phyloP scores from a whole-genome alignment of 2,797 vertebrate species.

The Spinibarbus caldwelli region DNA sequence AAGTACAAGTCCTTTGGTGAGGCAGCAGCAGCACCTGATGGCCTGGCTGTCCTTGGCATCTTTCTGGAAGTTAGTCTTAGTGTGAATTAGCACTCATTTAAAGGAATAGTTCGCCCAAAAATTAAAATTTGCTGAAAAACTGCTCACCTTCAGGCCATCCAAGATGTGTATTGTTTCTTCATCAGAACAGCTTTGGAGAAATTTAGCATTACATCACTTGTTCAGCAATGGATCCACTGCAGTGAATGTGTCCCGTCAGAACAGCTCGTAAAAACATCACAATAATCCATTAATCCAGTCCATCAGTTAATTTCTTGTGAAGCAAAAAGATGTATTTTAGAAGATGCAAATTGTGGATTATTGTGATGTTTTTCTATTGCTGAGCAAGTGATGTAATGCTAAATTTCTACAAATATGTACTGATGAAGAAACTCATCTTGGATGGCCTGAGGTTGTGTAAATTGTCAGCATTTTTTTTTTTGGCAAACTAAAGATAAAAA shows the following conservation, averaged over 20 bases:
- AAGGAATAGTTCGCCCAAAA: neutral
- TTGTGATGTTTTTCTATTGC: neutral
- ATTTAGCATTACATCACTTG: neutral
- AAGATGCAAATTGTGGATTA: neutral
- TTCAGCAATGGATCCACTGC: neutral
- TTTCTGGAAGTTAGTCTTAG: conserved; percentile 88
- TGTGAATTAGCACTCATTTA: neutral
- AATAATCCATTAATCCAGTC: neutral
- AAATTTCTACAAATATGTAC: neutral
- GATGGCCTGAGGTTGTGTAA: neutral
- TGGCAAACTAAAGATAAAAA: neutral
- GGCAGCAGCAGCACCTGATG: conserved; percentile 86
- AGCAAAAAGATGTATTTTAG: neutral
- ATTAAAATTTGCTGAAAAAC: neutral
- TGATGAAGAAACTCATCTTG: neutral
- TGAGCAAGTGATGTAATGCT: neutral
- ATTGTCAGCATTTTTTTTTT: neutral
- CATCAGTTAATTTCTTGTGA: neutral
- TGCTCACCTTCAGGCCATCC: neutral
- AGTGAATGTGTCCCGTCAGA: neutral
- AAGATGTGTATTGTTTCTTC: neutral
- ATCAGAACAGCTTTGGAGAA: neutral
- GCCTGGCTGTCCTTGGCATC: conserved; percentile 92
- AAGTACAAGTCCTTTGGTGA: conserved; percentile 90
- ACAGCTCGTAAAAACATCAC: neutral